Conservation (phyloP, 2,888 invertebrate species). For the Diaperis boleti region DNA sequence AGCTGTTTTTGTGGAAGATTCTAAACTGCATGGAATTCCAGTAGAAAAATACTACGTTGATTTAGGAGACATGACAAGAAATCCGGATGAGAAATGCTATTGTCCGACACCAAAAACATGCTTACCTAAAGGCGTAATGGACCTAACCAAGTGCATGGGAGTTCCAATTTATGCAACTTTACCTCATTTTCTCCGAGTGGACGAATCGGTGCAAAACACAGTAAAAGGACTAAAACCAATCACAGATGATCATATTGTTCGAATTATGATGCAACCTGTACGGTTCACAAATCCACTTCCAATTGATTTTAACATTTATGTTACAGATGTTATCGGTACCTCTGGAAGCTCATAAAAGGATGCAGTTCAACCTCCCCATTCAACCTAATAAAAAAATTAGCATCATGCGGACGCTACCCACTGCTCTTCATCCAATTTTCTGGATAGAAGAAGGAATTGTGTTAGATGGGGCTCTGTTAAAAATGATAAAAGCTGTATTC, state of each 20-base stretch:
- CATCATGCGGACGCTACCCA: conserved; percentile 74
- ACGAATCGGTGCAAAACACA: conserved; percentile 64
- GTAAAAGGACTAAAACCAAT: conserved; percentile 76
- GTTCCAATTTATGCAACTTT: conserved; percentile 81
- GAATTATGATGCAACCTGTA: conserved; percentile 84
- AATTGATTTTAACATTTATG: too few relatives aligned
- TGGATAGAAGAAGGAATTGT: conserved; percentile 82
- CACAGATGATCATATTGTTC: conserved; percentile 78
- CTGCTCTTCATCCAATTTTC: conserved; percentile 76
- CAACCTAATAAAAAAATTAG: conserved; percentile 74
- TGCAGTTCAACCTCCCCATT: conserved; percentile 80
- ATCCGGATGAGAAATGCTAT: conserved; percentile 70
- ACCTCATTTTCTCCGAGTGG: conserved; percentile 81
- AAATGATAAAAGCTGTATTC: conserved; percentile 74
- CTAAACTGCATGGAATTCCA: conserved; percentile 74
- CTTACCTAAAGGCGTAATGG: conserved; percentile 78
- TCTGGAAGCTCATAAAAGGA: conserved; percentile 76
- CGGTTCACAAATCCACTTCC: too few relatives aligned
- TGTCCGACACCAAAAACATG: conserved; percentile 73
- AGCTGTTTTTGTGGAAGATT: conserved; percentile 72
- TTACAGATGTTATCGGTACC: conserved; percentile 78
- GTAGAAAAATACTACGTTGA: conserved; percentile 76
- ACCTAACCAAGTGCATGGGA: conserved; percentile 74
- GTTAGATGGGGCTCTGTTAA: conserved; percentile 75
- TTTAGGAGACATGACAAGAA: conserved; percentile 76